Evolutionary conservation across 2,888 invertebrate species (phyloP).

Genomic region (Argyra leucocephala): DNA sequence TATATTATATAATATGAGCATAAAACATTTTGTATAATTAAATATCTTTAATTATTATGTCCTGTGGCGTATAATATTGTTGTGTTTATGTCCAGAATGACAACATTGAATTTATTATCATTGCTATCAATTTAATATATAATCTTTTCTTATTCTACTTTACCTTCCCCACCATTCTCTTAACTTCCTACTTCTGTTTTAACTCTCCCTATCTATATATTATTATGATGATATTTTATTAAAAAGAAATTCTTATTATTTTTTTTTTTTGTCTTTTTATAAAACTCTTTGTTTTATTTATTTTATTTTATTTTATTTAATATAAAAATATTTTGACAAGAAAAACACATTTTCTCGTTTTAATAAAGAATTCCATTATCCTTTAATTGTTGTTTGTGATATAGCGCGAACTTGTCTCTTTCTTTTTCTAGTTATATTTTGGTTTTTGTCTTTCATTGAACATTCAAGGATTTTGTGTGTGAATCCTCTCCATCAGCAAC

Average conservation of each 20-base stretch:
- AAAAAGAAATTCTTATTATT: too few species aligned
- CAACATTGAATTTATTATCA: slow-evolving; percentile 3
- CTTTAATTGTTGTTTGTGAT: not conserved
- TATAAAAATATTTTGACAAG: slow-evolving; percentile 6
- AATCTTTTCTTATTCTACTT: too few species aligned
- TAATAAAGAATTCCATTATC: not conserved
- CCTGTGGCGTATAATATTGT: not conserved
- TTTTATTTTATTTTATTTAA: not conserved
- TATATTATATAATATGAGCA: too few species aligned
- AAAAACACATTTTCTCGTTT: slow-evolving; percentile 3
- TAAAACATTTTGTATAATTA: not conserved
- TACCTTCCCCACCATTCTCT: too few species aligned
- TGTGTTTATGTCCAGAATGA: not conserved
- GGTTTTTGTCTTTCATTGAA: too few species aligned
- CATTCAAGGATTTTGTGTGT: too few species aligned
- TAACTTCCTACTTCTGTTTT: too few species aligned
- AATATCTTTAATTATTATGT: slow-evolving; percentile 6
- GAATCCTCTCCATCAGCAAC: too few species aligned
- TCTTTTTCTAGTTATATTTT: not conserved
- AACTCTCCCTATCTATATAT: too few species aligned
- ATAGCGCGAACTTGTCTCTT: not conserved
- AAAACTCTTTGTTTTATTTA: not conserved
- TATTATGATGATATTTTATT: too few species aligned
- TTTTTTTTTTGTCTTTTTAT: not conserved
- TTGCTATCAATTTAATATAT: not conserved